These are phyloP conservation scores for Varanus salvator DNA, from an alignment of 2,113 vertebrate species.

Conservation along the genomic window DNA sequence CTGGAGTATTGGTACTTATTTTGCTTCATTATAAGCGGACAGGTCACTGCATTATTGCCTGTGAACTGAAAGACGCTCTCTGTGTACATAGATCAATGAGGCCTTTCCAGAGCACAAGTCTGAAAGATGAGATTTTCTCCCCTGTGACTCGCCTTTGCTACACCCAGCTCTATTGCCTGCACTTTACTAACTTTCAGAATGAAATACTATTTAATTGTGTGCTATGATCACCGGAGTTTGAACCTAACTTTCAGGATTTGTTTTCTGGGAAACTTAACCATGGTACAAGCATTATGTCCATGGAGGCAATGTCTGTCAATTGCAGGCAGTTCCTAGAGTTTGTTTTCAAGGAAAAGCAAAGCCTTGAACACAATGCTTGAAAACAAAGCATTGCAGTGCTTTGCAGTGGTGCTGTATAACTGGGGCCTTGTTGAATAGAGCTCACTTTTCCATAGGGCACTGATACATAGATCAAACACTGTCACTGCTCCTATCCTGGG, in stretches of 20 bases:
- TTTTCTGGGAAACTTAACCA: constrained; percentile 28
- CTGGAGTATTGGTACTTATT: too few relatives aligned
- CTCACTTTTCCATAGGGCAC: not conserved
- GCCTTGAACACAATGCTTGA: too few relatives aligned
- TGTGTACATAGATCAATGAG: constrained; percentile 33
- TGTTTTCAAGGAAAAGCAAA: constrained; percentile 2
- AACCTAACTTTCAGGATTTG: constrained; percentile 32
- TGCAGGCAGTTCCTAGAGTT: not conserved
- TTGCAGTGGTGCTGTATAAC: constrained; percentile 28
- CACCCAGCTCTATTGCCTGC: not conserved
- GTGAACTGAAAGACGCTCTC: constrained; percentile 16
- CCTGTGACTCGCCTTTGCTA: constrained; percentile 46
- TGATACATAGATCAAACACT: not conserved
- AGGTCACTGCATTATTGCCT: not conserved
- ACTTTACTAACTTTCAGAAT: constrained; percentile 34
- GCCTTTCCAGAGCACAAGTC: constrained; percentile 58
- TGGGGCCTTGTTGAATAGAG: not conserved
- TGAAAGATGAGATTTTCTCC: constrained; percentile 44
- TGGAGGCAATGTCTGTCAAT: constrained; percentile 9
- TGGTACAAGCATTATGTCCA: not conserved
- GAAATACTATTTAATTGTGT: constrained; percentile 33
- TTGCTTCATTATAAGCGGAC: not conserved
- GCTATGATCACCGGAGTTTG: constrained; percentile 29
- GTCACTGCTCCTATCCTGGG: not conserved
- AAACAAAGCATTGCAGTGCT: not conserved